Evolutionary conservation across 2,888 invertebrate species (phyloP).

Genomic region (Platynereis dumerilii): DNA sequence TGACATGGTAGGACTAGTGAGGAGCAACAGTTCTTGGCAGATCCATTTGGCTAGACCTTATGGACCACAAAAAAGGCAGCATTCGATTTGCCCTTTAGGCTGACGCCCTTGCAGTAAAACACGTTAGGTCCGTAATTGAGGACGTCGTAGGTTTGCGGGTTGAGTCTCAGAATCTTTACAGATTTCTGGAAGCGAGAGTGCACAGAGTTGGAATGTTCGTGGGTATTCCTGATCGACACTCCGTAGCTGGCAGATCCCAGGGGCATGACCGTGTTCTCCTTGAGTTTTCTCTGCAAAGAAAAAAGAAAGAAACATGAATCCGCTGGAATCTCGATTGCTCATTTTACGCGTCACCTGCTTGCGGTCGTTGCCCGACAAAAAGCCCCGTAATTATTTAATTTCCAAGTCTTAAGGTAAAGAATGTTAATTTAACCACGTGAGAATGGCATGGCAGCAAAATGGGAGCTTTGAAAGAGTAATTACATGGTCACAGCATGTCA

Average conservation of each 20-base stretch:
- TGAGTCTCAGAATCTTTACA: background rate
- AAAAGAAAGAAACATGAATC: background rate
- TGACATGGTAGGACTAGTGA: too few species aligned
- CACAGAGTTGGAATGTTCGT: background rate
- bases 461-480: too few species aligned
- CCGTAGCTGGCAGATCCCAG: conserved; percentile 1
- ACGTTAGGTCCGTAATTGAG: background rate
- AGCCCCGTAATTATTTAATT: too few species aligned
- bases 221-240: background rate
- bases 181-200: conserved; percentile 6
- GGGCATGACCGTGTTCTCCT: conserved; percentile 5
- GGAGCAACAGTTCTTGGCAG: too few species aligned
- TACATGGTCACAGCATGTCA: too few species aligned
- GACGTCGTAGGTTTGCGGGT: background rate
- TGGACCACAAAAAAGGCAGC: conserved; percentile 3
- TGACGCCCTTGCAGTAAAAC: conserved; percentile 2
- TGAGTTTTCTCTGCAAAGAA: conserved; percentile 1
- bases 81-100: background rate
- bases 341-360: too few species aligned
- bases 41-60: background rate
- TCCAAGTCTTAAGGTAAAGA: too few species aligned
- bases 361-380: too few species aligned
- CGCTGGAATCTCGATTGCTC: too few species aligned
- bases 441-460: too few species aligned
- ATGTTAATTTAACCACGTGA: too few species aligned